phyloP scores from a whole-genome alignment of 2,888 invertebrate species.

The Tuta absoluta region DNA sequence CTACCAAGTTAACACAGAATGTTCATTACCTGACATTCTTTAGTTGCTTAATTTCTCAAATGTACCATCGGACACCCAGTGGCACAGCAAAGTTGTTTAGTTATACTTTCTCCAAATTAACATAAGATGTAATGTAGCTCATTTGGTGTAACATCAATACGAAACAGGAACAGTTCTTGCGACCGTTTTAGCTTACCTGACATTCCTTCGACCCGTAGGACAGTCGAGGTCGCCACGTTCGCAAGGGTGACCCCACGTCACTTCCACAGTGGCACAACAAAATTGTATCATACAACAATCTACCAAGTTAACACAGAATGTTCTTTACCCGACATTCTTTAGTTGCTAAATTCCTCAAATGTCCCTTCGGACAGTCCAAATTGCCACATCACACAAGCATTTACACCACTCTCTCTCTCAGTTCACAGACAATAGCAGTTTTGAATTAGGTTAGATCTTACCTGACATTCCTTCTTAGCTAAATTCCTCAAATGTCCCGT shows the following conservation, averaged over 20 bases:
- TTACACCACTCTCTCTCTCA: no score
- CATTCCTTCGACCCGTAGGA: constrained; percentile 90
- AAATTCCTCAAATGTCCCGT: constrained; percentile 62
- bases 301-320: neutral
- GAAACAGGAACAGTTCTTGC: constrained; percentile 95
- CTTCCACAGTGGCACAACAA: constrained; percentile 93
- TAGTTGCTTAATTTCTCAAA: constrained; percentile 81
- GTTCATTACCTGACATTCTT: constrained; percentile 83
- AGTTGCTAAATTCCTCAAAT: constrained; percentile 88
- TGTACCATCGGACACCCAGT: neutral
- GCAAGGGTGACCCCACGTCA: constrained; percentile 95
- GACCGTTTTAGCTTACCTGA: constrained; percentile 90
- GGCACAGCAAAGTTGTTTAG: neutral
- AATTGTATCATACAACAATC: constrained; percentile 89
- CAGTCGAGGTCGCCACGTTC: constrained; percentile 91
- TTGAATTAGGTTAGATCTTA: constrained; percentile 38
- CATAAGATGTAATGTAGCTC: constrained; percentile 87
- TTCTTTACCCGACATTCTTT: constrained; percentile 85
- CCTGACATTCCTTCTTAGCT: constrained; percentile 87
- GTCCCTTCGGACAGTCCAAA: constrained; percentile 90
- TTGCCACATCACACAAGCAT: no score
- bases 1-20: neutral
- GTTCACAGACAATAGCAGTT: no score
- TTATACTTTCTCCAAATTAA: constrained; percentile 65
- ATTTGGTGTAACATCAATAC: no score